Conservation (phyloP, 2,113 vertebrate genomes). For the Riparia riparia region DNA sequence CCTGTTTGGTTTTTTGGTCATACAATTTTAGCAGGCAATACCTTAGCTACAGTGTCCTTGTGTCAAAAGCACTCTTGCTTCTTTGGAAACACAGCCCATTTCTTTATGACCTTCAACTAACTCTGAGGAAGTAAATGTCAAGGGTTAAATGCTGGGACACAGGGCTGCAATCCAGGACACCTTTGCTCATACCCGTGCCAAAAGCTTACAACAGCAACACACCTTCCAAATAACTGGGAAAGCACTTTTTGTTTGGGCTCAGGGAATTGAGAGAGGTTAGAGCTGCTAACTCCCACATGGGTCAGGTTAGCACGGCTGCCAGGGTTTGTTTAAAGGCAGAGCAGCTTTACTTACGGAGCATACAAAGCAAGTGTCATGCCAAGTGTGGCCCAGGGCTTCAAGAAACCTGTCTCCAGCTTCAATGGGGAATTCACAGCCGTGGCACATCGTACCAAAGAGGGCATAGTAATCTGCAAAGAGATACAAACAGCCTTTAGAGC, state of each 20-base stretch:
- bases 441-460: slow-evolving; percentile 92
- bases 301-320: not conserved
- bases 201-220: slow-evolving; percentile 23
- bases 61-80: not conserved
- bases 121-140: accelerated
- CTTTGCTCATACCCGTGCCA: not conserved
- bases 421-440: slow-evolving; percentile 95
- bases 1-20: not conserved
- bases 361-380: slow-evolving; percentile 99
- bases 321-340: not conserved
- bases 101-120: not conserved
- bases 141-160: not conserved
- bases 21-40: not conserved
- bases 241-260: slow-evolving; percentile 14
- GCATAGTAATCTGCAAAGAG: slow-evolving; percentile 88
- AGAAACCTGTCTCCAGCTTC: slow-evolving; percentile 97
- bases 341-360: slow-evolving; percentile 85
- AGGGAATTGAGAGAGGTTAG: not conserved
- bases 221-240: slow-evolving; percentile 25
- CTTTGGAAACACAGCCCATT: not conserved
- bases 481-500: not conserved
- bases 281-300: not conserved
- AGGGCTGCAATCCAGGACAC: not conserved
- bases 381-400: slow-evolving; percentile 91
- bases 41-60: not conserved